phyloP scores from a whole-genome alignment of 2,113 vertebrate species.

The Colius striatus region DNA sequence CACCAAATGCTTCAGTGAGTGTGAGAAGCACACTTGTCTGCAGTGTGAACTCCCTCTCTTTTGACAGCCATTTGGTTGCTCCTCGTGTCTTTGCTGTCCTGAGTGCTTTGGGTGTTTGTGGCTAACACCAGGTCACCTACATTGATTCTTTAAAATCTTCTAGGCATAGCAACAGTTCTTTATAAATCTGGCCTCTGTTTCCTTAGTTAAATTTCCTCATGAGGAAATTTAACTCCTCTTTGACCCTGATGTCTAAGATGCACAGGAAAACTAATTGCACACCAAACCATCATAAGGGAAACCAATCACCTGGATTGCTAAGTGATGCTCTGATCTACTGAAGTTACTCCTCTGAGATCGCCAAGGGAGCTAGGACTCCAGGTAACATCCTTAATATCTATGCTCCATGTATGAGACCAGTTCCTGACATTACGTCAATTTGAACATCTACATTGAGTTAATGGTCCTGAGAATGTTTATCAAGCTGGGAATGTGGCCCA shows the following conservation, averaged over 20 bases:
- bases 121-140: background rate
- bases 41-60: background rate
- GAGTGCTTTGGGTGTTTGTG: background rate
- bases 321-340: background rate
- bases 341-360: background rate
- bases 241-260: background rate
- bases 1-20: background rate
- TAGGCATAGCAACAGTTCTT: background rate
- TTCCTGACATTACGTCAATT: background rate
- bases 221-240: background rate
- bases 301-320: background rate
- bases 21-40: background rate
- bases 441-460: background rate
- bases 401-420: background rate
- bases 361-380: background rate
- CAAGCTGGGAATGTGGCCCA: background rate
- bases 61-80: background rate
- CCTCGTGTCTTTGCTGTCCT: background rate
- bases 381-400: background rate
- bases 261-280: background rate
- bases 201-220: background rate
- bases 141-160: background rate
- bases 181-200: background rate
- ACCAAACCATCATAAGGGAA: background rate
- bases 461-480: background rate